Conservation (phyloP, 2,797 vertebrate genomes). For the Lepidocolaptes lacrymiger region DNA sequence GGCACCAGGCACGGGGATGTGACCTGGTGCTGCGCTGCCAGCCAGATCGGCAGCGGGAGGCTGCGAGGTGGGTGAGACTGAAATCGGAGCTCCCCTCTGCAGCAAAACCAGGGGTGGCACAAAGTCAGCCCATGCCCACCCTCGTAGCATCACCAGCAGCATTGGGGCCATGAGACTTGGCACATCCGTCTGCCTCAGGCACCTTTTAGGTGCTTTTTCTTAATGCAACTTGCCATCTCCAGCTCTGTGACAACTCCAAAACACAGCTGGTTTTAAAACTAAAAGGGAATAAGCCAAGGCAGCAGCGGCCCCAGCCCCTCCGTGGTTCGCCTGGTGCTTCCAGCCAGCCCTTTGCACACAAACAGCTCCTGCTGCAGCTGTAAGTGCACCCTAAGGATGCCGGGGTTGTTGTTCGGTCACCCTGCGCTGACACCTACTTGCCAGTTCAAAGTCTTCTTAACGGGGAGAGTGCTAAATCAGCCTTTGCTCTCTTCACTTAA, state of each 20-base stretch:
- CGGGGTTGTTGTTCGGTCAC: neutral
- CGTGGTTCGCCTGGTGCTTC: neutral
- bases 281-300: neutral
- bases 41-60: accelerated
- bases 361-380: neutral
- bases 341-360: neutral
- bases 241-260: neutral
- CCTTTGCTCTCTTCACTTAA: neutral
- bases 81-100: neutral
- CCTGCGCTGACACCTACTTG: slow-evolving; percentile 12
- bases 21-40: accelerated
- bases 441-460: neutral
- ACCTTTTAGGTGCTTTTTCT: neutral
- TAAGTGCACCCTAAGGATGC: neutral
- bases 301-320: neutral
- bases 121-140: neutral
- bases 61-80: neutral
- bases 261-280: neutral
- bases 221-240: neutral
- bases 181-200: accelerated
- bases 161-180: accelerated
- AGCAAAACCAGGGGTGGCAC: neutral
- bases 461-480: neutral
- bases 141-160: accelerated
- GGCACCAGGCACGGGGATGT: accelerated